Evolutionary conservation across 2,888 invertebrate species (phyloP).

Genomic region (Drosophila bunnanda): DNA sequence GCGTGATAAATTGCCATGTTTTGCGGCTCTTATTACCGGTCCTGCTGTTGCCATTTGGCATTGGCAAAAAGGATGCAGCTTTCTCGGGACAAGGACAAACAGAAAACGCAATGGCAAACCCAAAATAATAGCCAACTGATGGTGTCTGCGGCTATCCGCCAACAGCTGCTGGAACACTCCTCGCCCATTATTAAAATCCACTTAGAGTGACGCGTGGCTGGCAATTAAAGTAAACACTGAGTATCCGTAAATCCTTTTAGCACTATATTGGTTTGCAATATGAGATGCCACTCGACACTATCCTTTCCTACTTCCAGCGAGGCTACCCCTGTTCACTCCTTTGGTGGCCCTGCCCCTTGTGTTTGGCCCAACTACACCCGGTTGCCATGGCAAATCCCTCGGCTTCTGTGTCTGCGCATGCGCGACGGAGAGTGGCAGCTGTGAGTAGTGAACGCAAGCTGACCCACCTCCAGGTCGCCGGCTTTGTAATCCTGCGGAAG

Average conservation of each 20-base stretch:
- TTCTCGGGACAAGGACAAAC: constrained; percentile 51
- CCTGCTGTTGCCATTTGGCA: constrained; percentile 49
- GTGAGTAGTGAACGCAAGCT: constrained; percentile 21
- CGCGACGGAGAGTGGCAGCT: constrained; percentile 71
- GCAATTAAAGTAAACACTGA: constrained; percentile 71
- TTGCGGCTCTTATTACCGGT: constrained; percentile 27
- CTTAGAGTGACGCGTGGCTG: constrained; percentile 70
- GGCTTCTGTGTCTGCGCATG: constrained; percentile 69
- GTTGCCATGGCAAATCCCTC: constrained; percentile 62
- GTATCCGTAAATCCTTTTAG: constrained; percentile 73
- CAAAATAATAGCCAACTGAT: constrained; percentile 53
- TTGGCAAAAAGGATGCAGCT: constrained; percentile 40
- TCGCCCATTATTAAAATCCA: constrained; percentile 67
- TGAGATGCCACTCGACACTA: constrained; percentile 38
- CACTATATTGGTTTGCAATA: constrained; percentile 37
- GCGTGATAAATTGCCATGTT: constrained; percentile 60
- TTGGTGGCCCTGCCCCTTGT: constrained; percentile 27
- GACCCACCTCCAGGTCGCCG: constrained; percentile 35
- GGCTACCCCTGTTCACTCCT: constrained; percentile 21
- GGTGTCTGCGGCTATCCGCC: constrained; percentile 25
- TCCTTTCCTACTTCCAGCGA: constrained; percentile 52
- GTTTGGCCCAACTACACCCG: constrained; percentile 32
- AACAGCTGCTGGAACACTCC: constrained; percentile 60
- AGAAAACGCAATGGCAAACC: constrained; percentile 42
- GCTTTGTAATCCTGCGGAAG: constrained; percentile 75